phyloP scores from a whole-genome alignment of 2,888 invertebrate genomes.

The Ennomos erosarius region DNA sequence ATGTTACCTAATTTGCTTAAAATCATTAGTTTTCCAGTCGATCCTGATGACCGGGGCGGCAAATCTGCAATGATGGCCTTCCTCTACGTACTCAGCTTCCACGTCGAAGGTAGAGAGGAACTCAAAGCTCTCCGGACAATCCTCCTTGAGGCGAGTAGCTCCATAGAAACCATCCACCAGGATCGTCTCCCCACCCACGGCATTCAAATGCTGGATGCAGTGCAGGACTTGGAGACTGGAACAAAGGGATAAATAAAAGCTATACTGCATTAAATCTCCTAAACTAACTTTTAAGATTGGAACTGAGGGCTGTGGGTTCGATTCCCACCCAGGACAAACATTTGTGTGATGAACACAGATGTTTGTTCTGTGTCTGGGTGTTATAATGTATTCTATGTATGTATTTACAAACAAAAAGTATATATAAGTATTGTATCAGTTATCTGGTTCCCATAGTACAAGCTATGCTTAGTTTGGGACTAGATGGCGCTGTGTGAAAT shows the following conservation, averaged over 20 bases:
- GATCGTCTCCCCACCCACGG: constrained; percentile 89
- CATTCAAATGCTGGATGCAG: constrained; percentile 76
- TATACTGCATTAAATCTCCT: too few species aligned
- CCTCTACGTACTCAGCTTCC: constrained; percentile 88
- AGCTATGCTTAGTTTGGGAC: too few species aligned
- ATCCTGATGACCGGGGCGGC: constrained; percentile 86
- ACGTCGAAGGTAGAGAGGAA: constrained; percentile 84
- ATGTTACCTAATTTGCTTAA: constrained; percentile 86
- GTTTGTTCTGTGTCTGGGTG: too few species aligned
- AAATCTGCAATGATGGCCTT: constrained; percentile 84
- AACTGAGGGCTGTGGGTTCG: too few species aligned
- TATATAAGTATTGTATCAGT: too few species aligned
- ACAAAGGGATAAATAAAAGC: not conserved
- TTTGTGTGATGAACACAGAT: too few species aligned
- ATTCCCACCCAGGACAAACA: too few species aligned
- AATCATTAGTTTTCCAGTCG: constrained; percentile 80
- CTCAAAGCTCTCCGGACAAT: constrained; percentile 84
- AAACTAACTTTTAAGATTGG: too few species aligned
- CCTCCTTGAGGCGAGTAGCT: constrained; percentile 82
- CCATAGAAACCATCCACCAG: constrained; percentile 91
- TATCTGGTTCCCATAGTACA: too few species aligned
- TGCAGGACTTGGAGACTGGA: constrained; percentile 77
- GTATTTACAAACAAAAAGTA: too few species aligned
- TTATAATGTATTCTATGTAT: too few species aligned
- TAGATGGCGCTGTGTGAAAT: too few species aligned